These are phyloP conservation scores for Doryteuthis pealeii DNA, from an alignment of 1,140 invertebrate species.

Conservation along the genomic window DNA sequence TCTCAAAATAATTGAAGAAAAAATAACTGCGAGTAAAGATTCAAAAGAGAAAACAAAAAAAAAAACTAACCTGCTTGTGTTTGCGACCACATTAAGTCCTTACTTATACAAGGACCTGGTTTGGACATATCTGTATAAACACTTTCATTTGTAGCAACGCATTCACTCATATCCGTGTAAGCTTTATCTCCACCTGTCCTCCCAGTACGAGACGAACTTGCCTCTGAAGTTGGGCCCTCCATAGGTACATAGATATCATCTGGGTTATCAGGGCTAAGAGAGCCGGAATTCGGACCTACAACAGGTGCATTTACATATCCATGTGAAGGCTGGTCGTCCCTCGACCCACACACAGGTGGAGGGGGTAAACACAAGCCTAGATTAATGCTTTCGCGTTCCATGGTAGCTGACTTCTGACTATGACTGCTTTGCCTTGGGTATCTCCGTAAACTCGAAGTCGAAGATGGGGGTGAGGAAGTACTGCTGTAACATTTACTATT, in stretches of 20 bases:
- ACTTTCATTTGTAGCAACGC: conserved; percentile 1
- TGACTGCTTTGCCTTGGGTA: neutral
- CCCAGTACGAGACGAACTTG: neutral
- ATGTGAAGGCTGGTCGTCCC: conserved; percentile 8
- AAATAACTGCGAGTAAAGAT: no score
- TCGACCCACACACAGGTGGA: neutral
- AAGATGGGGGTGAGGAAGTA: neutral
- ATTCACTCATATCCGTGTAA: neutral
- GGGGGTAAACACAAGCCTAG: neutral
- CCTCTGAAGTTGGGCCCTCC: neutral
- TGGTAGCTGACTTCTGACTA: conserved; percentile 41
- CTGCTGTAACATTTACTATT: conserved; percentile 27
- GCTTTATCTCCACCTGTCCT: neutral
- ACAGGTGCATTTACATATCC: conserved; percentile 10
- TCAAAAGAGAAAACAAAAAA: neutral
- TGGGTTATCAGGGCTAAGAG: neutral
- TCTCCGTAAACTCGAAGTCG: neutral
- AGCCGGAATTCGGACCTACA: neutral
- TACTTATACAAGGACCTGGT: neutral
- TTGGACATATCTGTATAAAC: conserved; percentile 10
- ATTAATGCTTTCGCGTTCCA: conserved; percentile 26
- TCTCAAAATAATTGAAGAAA: no score
- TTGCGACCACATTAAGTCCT: neutral
- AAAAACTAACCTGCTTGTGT: conserved; percentile 8
- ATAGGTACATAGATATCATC: conserved; percentile 11